A percentile compares a stretch with the other conserved stretches of the same genome.
phyloP scores from a whole-genome alignment of 2,113 vertebrate species.

The Carettochelys insculpta region DNA sequence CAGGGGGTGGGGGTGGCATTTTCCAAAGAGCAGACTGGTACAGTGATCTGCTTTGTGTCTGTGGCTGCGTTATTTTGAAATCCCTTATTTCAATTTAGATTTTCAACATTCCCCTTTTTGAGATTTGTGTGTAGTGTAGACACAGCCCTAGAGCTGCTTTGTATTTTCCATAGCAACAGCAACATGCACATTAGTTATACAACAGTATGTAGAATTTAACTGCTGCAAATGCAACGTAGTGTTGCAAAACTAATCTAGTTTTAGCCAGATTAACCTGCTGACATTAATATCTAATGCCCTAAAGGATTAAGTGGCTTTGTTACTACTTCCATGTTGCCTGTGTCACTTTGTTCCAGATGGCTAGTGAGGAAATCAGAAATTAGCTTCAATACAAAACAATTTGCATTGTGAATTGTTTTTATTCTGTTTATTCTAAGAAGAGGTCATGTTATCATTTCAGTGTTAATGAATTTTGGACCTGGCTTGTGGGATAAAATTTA shows the following conservation, averaged over 20 bases:
- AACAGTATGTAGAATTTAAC: slow-evolving; percentile 28
- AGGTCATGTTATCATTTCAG: background rate
- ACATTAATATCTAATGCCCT: slow-evolving; percentile 54
- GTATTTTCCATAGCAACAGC: background rate
- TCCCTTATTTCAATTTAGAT: too few species aligned
- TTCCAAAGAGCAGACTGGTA: too few species aligned
- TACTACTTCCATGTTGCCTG: slow-evolving; percentile 41
- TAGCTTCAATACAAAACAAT: slow-evolving; percentile 37
- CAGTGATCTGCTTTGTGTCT: too few species aligned
- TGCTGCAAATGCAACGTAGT: slow-evolving; percentile 32
- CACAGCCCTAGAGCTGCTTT: too few species aligned
- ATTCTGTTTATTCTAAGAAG: background rate
- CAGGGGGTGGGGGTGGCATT: too few species aligned
- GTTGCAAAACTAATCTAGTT: slow-evolving; percentile 54
- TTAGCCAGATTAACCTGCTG: slow-evolving; percentile 65
- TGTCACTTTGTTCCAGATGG: slow-evolving; percentile 53
- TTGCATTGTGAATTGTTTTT: background rate
- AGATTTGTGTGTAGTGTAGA: too few species aligned
- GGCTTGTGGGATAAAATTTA: background rate
- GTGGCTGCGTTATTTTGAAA: too few species aligned
- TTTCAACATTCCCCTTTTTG: too few species aligned
- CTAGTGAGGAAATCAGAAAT: slow-evolving; percentile 52
- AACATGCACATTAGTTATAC: background rate
- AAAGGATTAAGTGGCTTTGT: slow-evolving; percentile 25
- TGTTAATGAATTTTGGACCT: background rate